phyloP scores from a whole-genome alignment of 2,888 invertebrate species.

The Cephus runcator region DNA sequence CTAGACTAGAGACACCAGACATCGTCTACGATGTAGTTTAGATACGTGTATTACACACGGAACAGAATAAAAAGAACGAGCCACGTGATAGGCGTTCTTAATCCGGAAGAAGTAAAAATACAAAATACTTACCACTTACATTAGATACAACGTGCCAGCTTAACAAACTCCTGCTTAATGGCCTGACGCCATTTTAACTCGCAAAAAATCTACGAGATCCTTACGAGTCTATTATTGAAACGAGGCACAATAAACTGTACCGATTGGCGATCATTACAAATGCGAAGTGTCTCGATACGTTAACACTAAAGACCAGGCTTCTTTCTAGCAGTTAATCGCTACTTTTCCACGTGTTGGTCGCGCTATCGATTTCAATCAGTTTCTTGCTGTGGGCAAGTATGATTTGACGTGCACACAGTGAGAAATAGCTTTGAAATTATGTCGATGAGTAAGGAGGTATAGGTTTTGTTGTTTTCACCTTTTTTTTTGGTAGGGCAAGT shows the following conservation, averaged over 20 bases:
- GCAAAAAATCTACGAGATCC: conserved; percentile 36
- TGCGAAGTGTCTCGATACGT: neutral
- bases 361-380: neutral
- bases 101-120: neutral
- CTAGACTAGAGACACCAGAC: neutral
- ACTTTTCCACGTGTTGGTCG: neutral
- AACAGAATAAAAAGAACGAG: neutral
- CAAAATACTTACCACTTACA: neutral
- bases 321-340: neutral
- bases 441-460: neutral
- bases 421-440: neutral
- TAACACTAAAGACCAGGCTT: neutral
- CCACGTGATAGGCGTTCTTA: neutral
- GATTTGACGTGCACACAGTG: neutral
- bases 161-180: conserved; percentile 18
- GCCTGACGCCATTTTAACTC: conserved; percentile 31
- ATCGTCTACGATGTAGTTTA: neutral
- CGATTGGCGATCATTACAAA: conserved; percentile 22
- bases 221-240: conserved; percentile 21
- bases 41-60: neutral
- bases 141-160: neutral
- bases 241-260: conserved; percentile 33
- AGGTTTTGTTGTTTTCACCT: neutral
- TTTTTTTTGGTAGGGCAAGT: neutral
- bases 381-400: neutral